A percentile compares a stretch with the other conserved stretches of the same genome.
Evolutionary conservation across 2,888 invertebrate genomes (phyloP).

Genomic region (Chrysolina haemoptera): DNA sequence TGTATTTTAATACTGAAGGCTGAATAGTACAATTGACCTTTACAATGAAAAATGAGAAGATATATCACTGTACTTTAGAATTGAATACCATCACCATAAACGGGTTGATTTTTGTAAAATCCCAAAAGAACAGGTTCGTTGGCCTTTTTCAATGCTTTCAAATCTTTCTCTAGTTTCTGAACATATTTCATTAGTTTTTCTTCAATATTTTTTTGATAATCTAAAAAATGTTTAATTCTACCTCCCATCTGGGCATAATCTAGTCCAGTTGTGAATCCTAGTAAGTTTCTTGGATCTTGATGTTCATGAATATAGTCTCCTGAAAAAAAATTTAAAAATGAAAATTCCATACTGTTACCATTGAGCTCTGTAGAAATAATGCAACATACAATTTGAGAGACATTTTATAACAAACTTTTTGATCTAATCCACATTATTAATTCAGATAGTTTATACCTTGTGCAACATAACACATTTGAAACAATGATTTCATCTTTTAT

Average conservation of each 20-base stretch:
- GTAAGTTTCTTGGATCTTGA: slow-evolving; percentile 46
- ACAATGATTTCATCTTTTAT: too few relatives aligned
- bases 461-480: too few relatives aligned
- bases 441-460: too few relatives aligned
- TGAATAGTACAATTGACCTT: neutral
- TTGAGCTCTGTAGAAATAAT: too few relatives aligned
- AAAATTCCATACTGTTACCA: too few relatives aligned
- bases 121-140: neutral
- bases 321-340: slow-evolving; percentile 10
- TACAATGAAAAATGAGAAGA: neutral
- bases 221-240: slow-evolving; percentile 52
- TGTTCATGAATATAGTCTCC: slow-evolving; percentile 38
- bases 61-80: neutral
- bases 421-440: too few relatives aligned
- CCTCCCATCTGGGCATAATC: slow-evolving; percentile 44
- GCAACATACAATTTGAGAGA: too few relatives aligned
- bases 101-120: neutral
- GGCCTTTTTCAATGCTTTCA: neutral
- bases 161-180: neutral
- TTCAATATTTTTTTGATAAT: neutral
- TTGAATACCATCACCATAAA: neutral
- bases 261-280: slow-evolving; percentile 50
- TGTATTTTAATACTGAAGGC: too few relatives aligned
- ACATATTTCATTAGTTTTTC: neutral
- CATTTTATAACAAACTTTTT: too few relatives aligned